phyloP scores from a whole-genome alignment of 2,797 vertebrate species.

The Lacerta bilineata region DNA sequence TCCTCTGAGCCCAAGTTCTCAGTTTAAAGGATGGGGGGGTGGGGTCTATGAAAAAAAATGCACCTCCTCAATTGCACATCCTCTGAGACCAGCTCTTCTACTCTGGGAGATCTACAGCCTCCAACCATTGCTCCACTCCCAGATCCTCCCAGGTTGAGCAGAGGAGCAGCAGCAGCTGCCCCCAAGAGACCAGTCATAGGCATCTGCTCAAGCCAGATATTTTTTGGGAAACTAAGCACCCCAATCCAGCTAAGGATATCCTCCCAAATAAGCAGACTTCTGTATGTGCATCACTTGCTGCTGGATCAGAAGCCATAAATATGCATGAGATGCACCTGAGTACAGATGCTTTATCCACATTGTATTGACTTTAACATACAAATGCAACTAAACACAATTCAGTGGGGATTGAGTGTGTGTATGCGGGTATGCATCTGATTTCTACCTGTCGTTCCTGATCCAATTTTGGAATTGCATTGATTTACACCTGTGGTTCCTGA shows the following conservation, averaged over 20 bases:
- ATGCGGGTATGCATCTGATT: not conserved
- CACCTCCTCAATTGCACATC: not conserved
- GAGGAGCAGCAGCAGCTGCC: not conserved
- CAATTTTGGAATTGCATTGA: not conserved
- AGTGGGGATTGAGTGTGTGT: not conserved
- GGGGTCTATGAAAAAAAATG: not conserved
- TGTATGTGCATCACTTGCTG: not conserved
- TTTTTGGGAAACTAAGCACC: not conserved
- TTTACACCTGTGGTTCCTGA: not conserved
- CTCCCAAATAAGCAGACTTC: not conserved
- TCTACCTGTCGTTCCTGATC: not conserved
- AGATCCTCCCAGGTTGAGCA: not conserved
- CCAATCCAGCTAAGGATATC: not conserved
- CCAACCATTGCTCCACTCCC: not conserved
- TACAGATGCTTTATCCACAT: not conserved
- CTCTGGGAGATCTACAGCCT: not conserved
- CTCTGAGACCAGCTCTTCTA: not conserved
- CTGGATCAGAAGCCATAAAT: not conserved
- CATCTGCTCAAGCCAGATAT: not conserved
- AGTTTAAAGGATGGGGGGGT: not conserved
- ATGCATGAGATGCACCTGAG: not conserved
- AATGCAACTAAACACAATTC: not conserved
- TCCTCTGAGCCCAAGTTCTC: not conserved
- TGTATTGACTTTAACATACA: not conserved
- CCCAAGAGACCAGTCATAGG: not conserved